Evolutionary conservation across 1,140 invertebrate genomes (phyloP), one percentile per base, ranked within the genome.

Genomic region (Brachionus manjavacas): DNA sequence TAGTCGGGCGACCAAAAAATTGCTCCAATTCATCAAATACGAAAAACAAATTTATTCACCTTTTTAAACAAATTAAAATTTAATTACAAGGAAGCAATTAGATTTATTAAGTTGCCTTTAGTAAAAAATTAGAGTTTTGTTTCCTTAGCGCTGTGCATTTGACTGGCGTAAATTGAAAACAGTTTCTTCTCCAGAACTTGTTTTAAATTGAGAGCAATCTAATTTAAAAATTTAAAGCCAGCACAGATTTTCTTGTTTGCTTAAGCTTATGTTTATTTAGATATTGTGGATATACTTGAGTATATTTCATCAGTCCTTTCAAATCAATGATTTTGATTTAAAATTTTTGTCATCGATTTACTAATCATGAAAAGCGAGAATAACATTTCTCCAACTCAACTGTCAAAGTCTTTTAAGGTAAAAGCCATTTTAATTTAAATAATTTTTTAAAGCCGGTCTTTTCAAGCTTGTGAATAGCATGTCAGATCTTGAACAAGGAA

Each of bases 401-500:
- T 72, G 14, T 16, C 31, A 12, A 72, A 72, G 39, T 72, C 68
- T 16, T 72, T 72, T 72, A 35, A 72, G n/a, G 68, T 72, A 72
- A 41, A 72, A 16, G 20, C 4, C 9, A 14, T 4, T 70, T 14
- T n/a, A 11, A n/a, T 11, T 14, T 6, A 14, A 72, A 20, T 20
- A 16, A 43, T 4, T 43, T 49, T 76, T 49, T 76, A 28, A 0
- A 49, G 31, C 16, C 14, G 25, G n/a, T 76, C 28, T 49, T 49
- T 25, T 12, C 46, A n/a, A 76, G 72, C 39, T 76, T 46, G 43
- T 49, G 20, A 76, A 76, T 28, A 76, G n/a, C 25, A 28, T 46
- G 16, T 76, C 72, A 8, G 72, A 76, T 52, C 46, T 76, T 43
- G 72, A 76, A 25, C 72, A 76, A 76, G 72, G 72, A 20, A 46